Evolutionary conservation across 2,888 invertebrate genomes (phyloP), one percentile per base, ranked within the genome.

Genomic region (Galerucella pusilla): DNA sequence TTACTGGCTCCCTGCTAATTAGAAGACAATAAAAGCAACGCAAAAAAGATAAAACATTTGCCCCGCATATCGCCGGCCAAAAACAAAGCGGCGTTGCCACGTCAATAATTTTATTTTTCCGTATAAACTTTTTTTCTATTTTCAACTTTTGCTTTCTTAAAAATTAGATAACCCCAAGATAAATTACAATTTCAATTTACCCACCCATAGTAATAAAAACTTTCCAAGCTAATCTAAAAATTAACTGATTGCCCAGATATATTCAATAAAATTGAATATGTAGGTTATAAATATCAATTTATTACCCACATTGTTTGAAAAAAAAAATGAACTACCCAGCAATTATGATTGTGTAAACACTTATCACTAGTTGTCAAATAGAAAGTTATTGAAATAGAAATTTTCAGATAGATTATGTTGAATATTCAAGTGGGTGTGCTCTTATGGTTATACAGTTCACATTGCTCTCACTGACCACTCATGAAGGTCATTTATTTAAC

Each of bases 321-420:
- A 35, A 35, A 63, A 14, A 63, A n/a, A 35, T 28, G 3, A 35
- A 35, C 42, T 63, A 35, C 63, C 12, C 10, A 28, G 35, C 25
- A 61, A 61, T 35, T 61, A 61, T 28, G 35, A 61, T 25, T 63
- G n/a, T 42, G 16, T 63, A 63, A 65, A 65, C 16, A 46, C 10
- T 20, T 65, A 65, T 65, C 64, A 20, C 46, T 5, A n/a, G 14
- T 63, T 28, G 46, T 65, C 20, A 65, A 65, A 65, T 65, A 46
- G 64, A 65, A 65, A 65, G 64, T 65, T 65, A 65, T 65, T 45
- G 46, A 45, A 65, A 65, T 45, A 65, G 64, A 65, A 65, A 65
- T 16, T 65, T 63, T 61, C 2, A 59, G 59, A 59, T 59, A 59
- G 25, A 59, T 16, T 59, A 25, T 10, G 35, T 11, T 61, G 14